Evolutionary conservation across 2,113 vertebrate genomes (phyloP).

Genomic region (Trematomus loennbergii): DNA sequence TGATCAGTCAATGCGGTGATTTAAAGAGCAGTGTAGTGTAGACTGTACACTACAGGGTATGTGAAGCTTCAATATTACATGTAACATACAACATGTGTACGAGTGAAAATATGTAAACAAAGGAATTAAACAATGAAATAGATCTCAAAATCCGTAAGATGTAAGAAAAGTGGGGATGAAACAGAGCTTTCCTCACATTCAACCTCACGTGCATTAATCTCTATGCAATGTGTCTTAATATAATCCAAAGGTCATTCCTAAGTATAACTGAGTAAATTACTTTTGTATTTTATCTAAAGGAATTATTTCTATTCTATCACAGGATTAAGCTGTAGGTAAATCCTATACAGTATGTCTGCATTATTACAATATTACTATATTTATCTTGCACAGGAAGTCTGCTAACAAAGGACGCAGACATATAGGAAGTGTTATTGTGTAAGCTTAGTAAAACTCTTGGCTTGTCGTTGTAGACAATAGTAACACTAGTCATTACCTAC

Average conservation of each 20-base stretch:
- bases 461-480: constrained; percentile 17
- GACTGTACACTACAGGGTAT: background rate
- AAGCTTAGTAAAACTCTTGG: constrained; percentile 17
- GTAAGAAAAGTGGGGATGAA: background rate
- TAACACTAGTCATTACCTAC: constrained; percentile 47
- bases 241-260: background rate
- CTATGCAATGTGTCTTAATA: background rate
- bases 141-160: background rate
- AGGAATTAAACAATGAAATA: background rate
- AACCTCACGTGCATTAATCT: background rate
- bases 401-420: background rate
- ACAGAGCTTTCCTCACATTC: background rate
- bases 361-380: constrained; percentile 36
- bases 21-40: background rate
- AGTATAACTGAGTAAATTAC: constrained; percentile 23
- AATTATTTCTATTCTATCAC: constrained; percentile 21
- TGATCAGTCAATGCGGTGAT: background rate
- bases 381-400: background rate
- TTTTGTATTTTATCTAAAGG: constrained; percentile 18
- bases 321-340: constrained; percentile 36
- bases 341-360: constrained; percentile 16
- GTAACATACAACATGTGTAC: background rate
- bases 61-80: background rate
- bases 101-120: too few species aligned
- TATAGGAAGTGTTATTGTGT: constrained; percentile 39